Base-by-base conservation (phyloP, 2,888 invertebrate species). In the Drosophila seclusa region DNA sequence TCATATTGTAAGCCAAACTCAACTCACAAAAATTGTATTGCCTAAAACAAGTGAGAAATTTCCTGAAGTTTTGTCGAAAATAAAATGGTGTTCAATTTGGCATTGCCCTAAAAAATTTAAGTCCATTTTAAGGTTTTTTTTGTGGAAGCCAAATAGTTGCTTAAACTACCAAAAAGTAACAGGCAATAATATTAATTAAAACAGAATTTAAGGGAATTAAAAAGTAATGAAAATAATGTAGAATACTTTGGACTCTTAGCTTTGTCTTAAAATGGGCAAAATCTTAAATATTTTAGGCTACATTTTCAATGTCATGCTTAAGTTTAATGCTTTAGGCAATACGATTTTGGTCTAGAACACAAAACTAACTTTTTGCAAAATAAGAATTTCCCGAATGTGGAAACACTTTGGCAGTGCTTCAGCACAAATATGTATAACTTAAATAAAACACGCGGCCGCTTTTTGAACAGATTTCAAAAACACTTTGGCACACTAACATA, bases 1-100 rank as follows among this genome's bases (percentile, higher is more conserved):
- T 93, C 93, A 93, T 93, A 91, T 93, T 93, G 92, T 80, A 62
- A 31, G 78, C 68, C 72, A 76, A 77, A 61, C 74, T 76, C 72
- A 68, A 80, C 76, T 71, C 61, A 53, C 55, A 61, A 40, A 57
- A 67, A 55, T 66, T 53, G n/a, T 21, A 68, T 65, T 64, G 78
- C 66, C 77, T 78, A 64, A 62, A 68, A 76, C 68, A 59, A 76
- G 49, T 57, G 38, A 29, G 40, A 48, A 62, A 49, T 62, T 66
- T 42, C 65, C 73, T 75, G 24, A 45, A 42, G 24, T 75, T 42
- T 57, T 16, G 50, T 42, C 42, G 29, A 62, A 52, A n/a, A 50
- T 53, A 10, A 48, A 29, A 11, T 32, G 13, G 2, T 24, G 0
- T 42, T 57, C 40, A 27, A 36, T 45, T 48, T 58, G 13, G 7